Evolutionary conservation across 2,113 vertebrate species (phyloP).

Genomic region (Piprites chloris): DNA sequence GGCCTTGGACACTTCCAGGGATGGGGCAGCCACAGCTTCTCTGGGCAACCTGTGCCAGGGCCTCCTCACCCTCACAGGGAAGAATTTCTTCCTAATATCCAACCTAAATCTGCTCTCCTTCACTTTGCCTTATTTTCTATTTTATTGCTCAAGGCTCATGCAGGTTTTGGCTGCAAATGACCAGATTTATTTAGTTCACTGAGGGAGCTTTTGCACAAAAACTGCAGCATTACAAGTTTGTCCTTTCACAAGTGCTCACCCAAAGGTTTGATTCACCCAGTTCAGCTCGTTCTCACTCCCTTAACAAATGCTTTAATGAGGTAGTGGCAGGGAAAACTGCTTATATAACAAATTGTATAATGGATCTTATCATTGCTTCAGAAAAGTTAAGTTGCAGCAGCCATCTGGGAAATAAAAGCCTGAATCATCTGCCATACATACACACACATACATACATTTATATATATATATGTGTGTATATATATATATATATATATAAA

Average conservation of each 20-base stretch:
- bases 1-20: neutral
- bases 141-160: neutral
- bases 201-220: neutral
- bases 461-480: neutral
- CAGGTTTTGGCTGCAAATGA: neutral
- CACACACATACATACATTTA: neutral
- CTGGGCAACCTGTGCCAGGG: neutral
- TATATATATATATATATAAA: neutral
- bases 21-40: neutral
- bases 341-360: constrained; percentile 55
- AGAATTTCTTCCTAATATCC: neutral
- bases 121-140: neutral
- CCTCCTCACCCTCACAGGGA: fast-evolving
- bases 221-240: neutral
- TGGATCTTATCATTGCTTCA: neutral
- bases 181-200: neutral
- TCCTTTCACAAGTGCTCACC: neutral
- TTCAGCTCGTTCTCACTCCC: neutral
- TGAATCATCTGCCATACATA: constrained; percentile 5
- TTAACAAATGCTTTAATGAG: neutral
- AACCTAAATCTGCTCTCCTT: neutral
- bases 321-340: neutral
- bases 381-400: neutral
- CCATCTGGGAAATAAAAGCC: constrained; percentile 36
- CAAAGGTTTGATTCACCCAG: neutral